phyloP scores from a whole-genome alignment of 2,113 vertebrate genomes.

The Catharus bicknelli region DNA sequence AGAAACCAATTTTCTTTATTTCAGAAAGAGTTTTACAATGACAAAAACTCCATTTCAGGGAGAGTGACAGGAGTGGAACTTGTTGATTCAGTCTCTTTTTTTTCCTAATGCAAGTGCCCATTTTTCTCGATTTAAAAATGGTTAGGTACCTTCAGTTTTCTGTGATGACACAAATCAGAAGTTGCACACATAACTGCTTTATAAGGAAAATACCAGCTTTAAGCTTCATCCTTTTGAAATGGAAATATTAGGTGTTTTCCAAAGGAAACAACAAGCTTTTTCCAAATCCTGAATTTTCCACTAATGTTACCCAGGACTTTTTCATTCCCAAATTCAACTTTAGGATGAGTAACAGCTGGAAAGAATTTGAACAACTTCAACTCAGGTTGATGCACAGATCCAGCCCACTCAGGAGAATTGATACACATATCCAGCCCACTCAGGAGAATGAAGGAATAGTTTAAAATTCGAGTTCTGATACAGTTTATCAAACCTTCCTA shows the following conservation, averaged over 20 bases:
- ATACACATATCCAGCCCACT: neutral
- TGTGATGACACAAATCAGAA: neutral
- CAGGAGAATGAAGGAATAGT: neutral
- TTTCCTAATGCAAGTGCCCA: neutral
- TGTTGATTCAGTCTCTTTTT: neutral
- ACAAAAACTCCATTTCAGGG: neutral
- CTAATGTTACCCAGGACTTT: fast-evolving
- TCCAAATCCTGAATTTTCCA: neutral
- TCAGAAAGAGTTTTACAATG: neutral
- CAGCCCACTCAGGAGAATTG: neutral
- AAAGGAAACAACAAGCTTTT: neutral
- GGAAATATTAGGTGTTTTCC: neutral
- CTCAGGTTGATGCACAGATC: neutral
- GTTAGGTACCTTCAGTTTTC: neutral
- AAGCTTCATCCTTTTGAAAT: neutral
- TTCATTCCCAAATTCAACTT: neutral
- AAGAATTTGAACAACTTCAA: neutral
- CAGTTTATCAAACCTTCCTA: neutral
- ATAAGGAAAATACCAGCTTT: neutral
- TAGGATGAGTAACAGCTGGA: neutral
- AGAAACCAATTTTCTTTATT: neutral
- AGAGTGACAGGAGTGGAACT: neutral
- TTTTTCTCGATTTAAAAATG: neutral
- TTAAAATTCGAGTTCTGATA: neutral
- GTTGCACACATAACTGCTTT: neutral